Evolutionary conservation across 2,888 invertebrate species (phyloP).

Genomic region (Pterostichus niger): DNA sequence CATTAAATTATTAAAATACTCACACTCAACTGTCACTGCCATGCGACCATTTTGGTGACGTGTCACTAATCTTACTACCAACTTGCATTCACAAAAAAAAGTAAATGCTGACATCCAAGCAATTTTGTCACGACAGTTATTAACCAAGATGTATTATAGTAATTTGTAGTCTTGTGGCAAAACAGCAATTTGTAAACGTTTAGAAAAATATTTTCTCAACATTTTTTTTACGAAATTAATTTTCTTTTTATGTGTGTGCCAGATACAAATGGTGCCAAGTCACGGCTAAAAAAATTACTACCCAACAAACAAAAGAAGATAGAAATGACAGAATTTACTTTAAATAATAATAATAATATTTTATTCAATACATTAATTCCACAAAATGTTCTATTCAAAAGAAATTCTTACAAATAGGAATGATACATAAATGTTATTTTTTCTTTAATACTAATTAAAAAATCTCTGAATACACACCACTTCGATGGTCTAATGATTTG

Average conservation of each 20-base stretch:
- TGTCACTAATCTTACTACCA: neutral
- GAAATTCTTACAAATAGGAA: slow-evolving; percentile 61
- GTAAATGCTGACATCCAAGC: slow-evolving; percentile 43
- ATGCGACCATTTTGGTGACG: neutral
- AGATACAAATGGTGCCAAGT: slow-evolving; percentile 54
- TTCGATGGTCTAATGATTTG: neutral
- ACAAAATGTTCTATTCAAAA: slow-evolving; percentile 28
- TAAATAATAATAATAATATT: slow-evolving; percentile 51
- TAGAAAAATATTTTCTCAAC: slow-evolving; percentile 72
- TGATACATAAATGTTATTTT: slow-evolving; percentile 46
- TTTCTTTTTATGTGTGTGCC: slow-evolving; percentile 62
- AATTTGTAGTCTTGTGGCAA: slow-evolving; percentile 55
- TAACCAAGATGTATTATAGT: slow-evolving; percentile 62
- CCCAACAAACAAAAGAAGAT: slow-evolving; percentile 24
- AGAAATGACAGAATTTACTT: slow-evolving; percentile 1
- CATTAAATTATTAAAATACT: slow-evolving; percentile 47
- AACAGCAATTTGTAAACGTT: slow-evolving; percentile 78
- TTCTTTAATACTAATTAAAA: slow-evolving; percentile 51
- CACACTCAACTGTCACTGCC: neutral
- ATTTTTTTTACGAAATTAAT: slow-evolving; percentile 59
- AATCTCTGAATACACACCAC: slow-evolving; percentile 29
- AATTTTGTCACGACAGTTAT: slow-evolving; percentile 62
- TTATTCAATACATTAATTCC: slow-evolving; percentile 35
- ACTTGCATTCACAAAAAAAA: neutral
- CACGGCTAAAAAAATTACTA: slow-evolving; percentile 14